These are phyloP conservation scores for Harpagoxenus sublaevis DNA, from an alignment of 2,888 invertebrate species.

Conservation along the genomic window DNA sequence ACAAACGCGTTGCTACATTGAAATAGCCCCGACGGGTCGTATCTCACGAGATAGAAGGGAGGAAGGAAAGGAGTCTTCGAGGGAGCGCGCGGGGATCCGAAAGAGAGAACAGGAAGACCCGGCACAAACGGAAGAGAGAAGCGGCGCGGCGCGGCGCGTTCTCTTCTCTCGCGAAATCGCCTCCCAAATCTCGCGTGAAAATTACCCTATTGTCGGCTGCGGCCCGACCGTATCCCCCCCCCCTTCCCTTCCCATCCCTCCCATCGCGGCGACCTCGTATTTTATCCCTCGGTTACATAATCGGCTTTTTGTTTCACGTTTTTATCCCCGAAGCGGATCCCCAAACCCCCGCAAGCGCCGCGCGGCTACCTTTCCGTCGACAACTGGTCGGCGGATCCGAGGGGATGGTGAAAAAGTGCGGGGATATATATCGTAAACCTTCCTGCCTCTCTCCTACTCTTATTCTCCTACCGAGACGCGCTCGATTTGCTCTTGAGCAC, in stretches of 20 bases:
- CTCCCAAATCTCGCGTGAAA: conserved; percentile 86
- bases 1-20: conserved; percentile 86
- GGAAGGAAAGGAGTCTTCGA: conserved; percentile 51
- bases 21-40: conserved; percentile 83
- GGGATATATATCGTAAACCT: conserved; percentile 76
- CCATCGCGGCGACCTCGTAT: conserved; percentile 77
- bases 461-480: conserved; percentile 58
- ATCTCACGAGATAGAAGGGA: conserved; percentile 78
- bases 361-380: conserved; percentile 51
- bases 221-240: conserved; percentile 58
- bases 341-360: conserved; percentile 60
- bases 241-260: conserved; percentile 54
- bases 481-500: conserved; percentile 78
- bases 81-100: conserved; percentile 18
- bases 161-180: conserved; percentile 83
- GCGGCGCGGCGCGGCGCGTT: conserved; percentile 38
- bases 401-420: conserved; percentile 61
- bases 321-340: conserved; percentile 78
- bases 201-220: conserved; percentile 85
- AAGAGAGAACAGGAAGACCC: conserved; percentile 49
- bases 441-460: conserved; percentile 30
- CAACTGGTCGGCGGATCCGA: conserved; percentile 31
- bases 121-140: conserved; percentile 51
- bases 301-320: conserved; percentile 86
- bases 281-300: conserved; percentile 85